These are phyloP conservation scores for Chrysocyon brachyurus DNA, from an alignment of 2,797 vertebrate species.

Conservation along the genomic window DNA sequence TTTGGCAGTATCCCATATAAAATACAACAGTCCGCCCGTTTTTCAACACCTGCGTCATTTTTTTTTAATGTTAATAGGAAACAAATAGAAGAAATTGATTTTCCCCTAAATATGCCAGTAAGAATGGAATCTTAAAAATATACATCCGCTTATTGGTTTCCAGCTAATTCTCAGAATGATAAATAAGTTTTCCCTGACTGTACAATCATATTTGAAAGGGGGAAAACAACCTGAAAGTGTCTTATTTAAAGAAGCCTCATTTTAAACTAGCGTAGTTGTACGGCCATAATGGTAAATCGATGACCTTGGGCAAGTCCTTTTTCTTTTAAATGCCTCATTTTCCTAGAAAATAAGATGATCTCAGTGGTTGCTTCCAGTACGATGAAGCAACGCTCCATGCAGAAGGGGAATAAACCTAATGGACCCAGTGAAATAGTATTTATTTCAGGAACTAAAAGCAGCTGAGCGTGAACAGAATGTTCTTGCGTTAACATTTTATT, in stretches of 20 bases:
- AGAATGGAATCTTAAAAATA: neutral
- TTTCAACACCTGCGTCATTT: neutral
- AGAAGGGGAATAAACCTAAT: neutral
- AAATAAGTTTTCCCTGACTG: neutral
- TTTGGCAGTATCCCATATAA: neutral
- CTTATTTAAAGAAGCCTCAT: neutral
- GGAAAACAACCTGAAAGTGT: no score
- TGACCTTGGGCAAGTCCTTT: neutral
- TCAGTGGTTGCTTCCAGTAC: neutral
- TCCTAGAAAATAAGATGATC: neutral
- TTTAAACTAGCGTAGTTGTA: accelerated
- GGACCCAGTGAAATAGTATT: neutral
- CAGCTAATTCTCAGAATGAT: neutral
- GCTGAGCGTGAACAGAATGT: neutral
- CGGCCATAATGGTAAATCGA: accelerated
- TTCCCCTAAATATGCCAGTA: neutral
- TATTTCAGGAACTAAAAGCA: neutral
- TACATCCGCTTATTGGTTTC: neutral
- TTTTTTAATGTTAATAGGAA: neutral
- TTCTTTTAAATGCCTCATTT: neutral
- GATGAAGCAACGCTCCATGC: neutral
- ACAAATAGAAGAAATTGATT: neutral
- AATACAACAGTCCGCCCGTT: neutral
- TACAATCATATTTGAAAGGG: no score
- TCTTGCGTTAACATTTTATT: neutral